Percentiles rank a stretch among this genome's conserved stretches.
Evolutionary conservation across 2,797 vertebrate species (phyloP).

Genomic region (Myripristis jacobus): DNA sequence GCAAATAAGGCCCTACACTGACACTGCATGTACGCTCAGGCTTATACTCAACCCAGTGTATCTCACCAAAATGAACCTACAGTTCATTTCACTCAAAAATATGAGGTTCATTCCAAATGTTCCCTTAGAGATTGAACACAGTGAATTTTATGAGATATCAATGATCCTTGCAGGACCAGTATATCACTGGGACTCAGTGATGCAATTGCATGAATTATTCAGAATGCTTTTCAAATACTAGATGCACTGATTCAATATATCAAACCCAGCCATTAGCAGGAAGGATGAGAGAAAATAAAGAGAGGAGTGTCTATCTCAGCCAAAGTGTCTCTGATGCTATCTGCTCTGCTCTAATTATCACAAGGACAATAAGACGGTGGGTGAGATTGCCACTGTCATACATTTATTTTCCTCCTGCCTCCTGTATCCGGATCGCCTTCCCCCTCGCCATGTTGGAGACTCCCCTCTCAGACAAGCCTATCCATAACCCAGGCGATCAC

Average conservation of each 20-base stretch:
- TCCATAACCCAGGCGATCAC: constrained; percentile 65
- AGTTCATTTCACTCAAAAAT: constrained; percentile 27
- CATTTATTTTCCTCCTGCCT: constrained; percentile 55
- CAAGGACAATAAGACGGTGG: constrained; percentile 43
- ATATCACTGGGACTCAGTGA: constrained; percentile 40
- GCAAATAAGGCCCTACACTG: neutral
- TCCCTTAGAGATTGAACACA: constrained; percentile 28
- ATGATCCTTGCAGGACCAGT: constrained; percentile 36
- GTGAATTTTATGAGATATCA: constrained; percentile 38
- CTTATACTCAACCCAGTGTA: neutral
- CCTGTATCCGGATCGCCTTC: constrained; percentile 59
- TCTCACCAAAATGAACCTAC: neutral
- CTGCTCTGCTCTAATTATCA: constrained; percentile 68
- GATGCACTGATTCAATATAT: constrained; percentile 61
- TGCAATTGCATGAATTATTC: constrained; percentile 57
- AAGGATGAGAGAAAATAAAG: constrained; percentile 42
- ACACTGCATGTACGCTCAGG: neutral
- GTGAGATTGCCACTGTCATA: constrained; percentile 38
- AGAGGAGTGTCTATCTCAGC: constrained; percentile 24
- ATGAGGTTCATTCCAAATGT: constrained; percentile 22
- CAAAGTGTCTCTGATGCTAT: constrained; percentile 46
- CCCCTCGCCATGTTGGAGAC: constrained; percentile 40
- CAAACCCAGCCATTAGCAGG: constrained; percentile 46
- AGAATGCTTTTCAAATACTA: constrained; percentile 38
- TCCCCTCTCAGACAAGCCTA: constrained; percentile 42